Conservation (phyloP, 2,888 invertebrate species). For the Scaptomyza reducta region DNA sequence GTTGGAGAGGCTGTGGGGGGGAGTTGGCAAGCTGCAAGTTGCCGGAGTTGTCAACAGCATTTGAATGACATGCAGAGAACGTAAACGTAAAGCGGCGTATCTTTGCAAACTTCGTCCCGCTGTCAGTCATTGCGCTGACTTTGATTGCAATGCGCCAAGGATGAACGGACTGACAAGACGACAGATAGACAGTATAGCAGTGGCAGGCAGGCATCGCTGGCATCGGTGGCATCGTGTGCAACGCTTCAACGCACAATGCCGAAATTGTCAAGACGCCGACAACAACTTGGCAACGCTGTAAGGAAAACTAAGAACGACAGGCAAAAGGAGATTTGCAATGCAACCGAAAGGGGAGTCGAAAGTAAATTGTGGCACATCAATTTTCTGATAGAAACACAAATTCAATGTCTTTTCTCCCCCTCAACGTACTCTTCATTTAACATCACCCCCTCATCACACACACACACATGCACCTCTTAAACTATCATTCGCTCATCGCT, state of each 20-base stretch:
- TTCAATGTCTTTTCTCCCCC: neutral
- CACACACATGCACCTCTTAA: neutral
- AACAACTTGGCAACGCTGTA: slow-evolving; percentile 24
- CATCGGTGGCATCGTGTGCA: slow-evolving; percentile 33
- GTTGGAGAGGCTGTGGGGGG: neutral
- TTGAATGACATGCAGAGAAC: slow-evolving; percentile 69
- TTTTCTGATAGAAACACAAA: slow-evolving; percentile 43
- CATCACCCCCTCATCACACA: neutral
- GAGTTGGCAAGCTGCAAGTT: neutral
- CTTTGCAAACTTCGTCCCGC: slow-evolving; percentile 6
- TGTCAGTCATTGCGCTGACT: slow-evolving; percentile 63
- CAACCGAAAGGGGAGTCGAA: slow-evolving; percentile 1
- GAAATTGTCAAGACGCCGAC: slow-evolving; percentile 66
- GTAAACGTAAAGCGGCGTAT: slow-evolving; percentile 23
- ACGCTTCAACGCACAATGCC: slow-evolving; percentile 73
- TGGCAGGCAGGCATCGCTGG: neutral
- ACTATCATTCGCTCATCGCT: slow-evolving; percentile 30
- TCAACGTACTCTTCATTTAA: neutral
- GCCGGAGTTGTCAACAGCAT: slow-evolving; percentile 70
- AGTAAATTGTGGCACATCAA: slow-evolving; percentile 65
- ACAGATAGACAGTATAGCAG: slow-evolving; percentile 17
- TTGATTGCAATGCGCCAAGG: slow-evolving; percentile 79
- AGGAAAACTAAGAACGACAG: slow-evolving; percentile 2
- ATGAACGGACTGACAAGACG: slow-evolving; percentile 36
- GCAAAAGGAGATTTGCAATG: slow-evolving; percentile 5